Evolutionary conservation across 1,140 invertebrate genomes (phyloP).

Genomic region (Leucophenga varia): DNA sequence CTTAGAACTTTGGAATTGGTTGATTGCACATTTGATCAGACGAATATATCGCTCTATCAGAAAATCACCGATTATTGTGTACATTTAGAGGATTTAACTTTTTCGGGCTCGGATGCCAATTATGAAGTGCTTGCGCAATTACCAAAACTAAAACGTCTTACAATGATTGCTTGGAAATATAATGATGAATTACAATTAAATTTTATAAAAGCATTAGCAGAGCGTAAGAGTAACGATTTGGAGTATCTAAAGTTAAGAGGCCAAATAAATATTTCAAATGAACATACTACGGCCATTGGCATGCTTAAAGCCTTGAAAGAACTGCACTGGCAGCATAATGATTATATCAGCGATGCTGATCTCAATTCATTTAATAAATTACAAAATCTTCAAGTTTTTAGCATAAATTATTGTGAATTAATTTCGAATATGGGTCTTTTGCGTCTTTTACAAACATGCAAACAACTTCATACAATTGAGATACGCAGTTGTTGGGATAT

Average conservation of each 20-base stretch:
- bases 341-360: slow-evolving; percentile 34
- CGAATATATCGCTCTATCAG: slow-evolving; percentile 35
- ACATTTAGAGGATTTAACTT: slow-evolving; percentile 29
- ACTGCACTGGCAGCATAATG: slow-evolving; percentile 29
- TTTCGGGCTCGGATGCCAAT: slow-evolving; percentile 35
- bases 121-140: slow-evolving; percentile 38
- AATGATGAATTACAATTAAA: slow-evolving; percentile 37
- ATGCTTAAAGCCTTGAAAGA: slow-evolving; percentile 25
- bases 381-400: slow-evolving; percentile 10
- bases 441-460: slow-evolving; percentile 25
- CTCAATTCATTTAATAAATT: slow-evolving; percentile 37
- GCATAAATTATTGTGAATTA: slow-evolving; percentile 19
- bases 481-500: slow-evolving; percentile 25
- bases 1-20: slow-evolving; percentile 24
- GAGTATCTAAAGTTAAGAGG: slow-evolving; percentile 26
- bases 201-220: slow-evolving; percentile 24
- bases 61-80: slow-evolving; percentile 35
- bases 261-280: slow-evolving; percentile 29
- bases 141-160: slow-evolving; percentile 32
- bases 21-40: slow-evolving; percentile 43
- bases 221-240: slow-evolving; percentile 21
- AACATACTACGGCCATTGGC: slow-evolving; percentile 32
- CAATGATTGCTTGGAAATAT: slow-evolving; percentile 33
- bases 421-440: slow-evolving; percentile 30
- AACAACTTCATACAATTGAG: slow-evolving; percentile 17